Percentiles rank a stretch among this genome's conserved stretches.
Evolutionary conservation across 2,797 vertebrate species (phyloP).

Genomic region (Vespertilio murinus): DNA sequence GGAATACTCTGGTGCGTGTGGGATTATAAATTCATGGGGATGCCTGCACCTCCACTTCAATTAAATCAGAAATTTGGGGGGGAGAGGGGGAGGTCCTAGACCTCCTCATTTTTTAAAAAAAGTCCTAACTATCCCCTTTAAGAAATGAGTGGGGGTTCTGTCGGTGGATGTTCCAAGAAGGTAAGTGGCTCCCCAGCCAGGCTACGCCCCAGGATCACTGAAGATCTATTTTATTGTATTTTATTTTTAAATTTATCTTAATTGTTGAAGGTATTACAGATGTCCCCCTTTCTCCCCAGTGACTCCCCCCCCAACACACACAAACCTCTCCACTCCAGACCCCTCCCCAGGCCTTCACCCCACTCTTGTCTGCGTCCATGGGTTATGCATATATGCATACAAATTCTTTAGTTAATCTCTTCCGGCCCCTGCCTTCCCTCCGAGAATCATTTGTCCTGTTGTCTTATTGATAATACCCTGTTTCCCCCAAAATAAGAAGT

Average conservation of each 20-base stretch:
- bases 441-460: no score
- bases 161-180: not conserved
- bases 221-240: not conserved
- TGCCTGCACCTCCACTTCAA: not conserved
- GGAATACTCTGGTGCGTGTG: not conserved
- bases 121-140: not conserved
- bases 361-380: no score
- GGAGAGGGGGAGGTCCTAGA: not conserved
- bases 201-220: fast-evolving
- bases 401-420: no score
- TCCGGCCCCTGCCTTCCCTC: no score
- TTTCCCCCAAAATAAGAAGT: no score
- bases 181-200: not conserved
- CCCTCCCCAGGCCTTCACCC: no score
- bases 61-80: not conserved
- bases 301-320: no score
- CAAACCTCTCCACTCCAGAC: no score
- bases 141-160: not conserved
- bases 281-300: no score
- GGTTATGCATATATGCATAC: no score
- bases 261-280: no score
- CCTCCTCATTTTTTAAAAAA: not conserved
- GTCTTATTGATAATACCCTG: no score
- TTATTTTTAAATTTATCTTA: not conserved
- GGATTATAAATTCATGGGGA: not conserved